Base-by-base conservation (phyloP, 2,113 vertebrate genomes). In the Siniperca knerii region DNA sequence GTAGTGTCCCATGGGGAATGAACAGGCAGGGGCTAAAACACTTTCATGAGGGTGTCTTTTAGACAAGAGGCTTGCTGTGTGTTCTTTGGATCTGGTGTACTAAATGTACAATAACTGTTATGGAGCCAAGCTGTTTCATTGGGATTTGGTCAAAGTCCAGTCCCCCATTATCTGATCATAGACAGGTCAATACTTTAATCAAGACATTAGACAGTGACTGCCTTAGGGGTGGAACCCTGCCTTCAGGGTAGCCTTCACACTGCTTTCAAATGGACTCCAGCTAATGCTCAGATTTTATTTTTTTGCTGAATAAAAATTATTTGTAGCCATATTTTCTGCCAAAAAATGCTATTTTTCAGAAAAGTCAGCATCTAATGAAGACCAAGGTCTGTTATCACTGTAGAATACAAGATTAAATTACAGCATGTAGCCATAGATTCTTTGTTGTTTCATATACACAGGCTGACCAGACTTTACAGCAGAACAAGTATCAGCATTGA, bases 151-250 rank as follows among this genome's bases (percentile, higher is more conserved):
- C 68, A 69, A 81, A 81, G 52, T 77, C 66, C 75, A 74, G 54
- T 78, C 11, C 2, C 5, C 74, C 40, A 83, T 88, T 85, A 88
- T 88, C 48, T 81, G 81, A 91, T 93, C 76, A 88, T 29, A 70
- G 75, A 74, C 46, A 52, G 68, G 69, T 89, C 79, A 87, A 87
- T 88, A 88, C 68, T 89, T 88, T 85, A 74, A 92, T 88, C 77
- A 84, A 42, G 77, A 73, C 57, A 90, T 90, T 77, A 84, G 79
- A 84, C 69, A 75, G 64, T 61, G 57, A 40, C 25, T 2, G 57
- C 80, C 77, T 87, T 54, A 37, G 60, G 72, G 71, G 60, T 44
- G 48, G 18, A 46, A 57, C 48, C n/a, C n/a, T 52, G 64, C 70
- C 80, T 85, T 77, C 16, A 37, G 42, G 61, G 75, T 65, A 66